Percentiles rank a stretch among this genome's conserved stretches.
phyloP scores from a whole-genome alignment of 1,140 invertebrate species.

The Dendroctonus valens region DNA sequence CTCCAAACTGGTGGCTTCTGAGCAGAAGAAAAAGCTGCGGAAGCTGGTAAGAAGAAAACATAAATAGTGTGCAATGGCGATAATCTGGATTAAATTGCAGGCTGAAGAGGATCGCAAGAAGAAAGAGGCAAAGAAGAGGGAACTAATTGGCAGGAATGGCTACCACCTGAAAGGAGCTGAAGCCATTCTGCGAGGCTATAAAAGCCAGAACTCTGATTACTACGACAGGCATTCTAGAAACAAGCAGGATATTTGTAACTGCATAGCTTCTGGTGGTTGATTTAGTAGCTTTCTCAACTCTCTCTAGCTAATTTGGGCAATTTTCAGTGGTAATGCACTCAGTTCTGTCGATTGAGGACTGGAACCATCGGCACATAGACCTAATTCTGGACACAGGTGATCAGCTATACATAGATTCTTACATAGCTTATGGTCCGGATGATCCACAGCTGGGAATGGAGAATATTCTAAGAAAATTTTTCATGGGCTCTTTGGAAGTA shows the following conservation, averaged over 20 bases:
- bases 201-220: constrained; percentile 37
- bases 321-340: constrained; percentile 33
- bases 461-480: constrained; percentile 42
- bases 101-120: constrained; percentile 32
- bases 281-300: background rate
- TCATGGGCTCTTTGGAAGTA: constrained; percentile 25
- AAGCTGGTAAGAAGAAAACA: constrained; percentile 35
- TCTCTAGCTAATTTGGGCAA: background rate
- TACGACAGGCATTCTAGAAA: constrained; percentile 37
- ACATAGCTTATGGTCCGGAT: constrained; percentile 44
- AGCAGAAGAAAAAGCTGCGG: constrained; percentile 35
- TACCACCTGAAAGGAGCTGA: constrained; percentile 35
- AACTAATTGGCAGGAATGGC: constrained; percentile 36
- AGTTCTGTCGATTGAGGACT: constrained; percentile 35
- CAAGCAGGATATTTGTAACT: constrained; percentile 43
- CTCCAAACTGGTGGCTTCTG: constrained; percentile 19
- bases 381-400: constrained; percentile 45
- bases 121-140: constrained; percentile 29
- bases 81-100: constrained; percentile 15
- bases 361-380: constrained; percentile 46
- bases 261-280: constrained; percentile 29
- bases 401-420: constrained; percentile 47
- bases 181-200: constrained; percentile 41
- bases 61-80: background rate
- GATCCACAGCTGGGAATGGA: constrained; percentile 40